Evolutionary conservation across 2,888 invertebrate genomes (phyloP).

Genomic region (Drosophila longiperda): DNA sequence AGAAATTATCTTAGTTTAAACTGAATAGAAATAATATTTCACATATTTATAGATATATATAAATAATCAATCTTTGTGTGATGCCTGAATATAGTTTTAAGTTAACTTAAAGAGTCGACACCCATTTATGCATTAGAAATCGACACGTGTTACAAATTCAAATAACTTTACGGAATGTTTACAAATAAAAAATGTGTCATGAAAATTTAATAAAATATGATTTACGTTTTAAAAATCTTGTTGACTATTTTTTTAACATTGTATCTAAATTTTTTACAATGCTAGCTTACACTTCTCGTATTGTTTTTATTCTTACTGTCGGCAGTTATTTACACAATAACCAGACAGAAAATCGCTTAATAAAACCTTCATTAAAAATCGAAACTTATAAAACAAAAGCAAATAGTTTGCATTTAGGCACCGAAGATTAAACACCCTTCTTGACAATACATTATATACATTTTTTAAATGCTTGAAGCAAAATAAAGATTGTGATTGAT

Average conservation of each 20-base stretch:
- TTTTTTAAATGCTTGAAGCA: not conserved
- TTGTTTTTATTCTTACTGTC: constrained; percentile 14
- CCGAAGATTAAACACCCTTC: not conserved
- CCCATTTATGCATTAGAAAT: not conserved
- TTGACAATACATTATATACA: not conserved
- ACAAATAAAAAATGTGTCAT: constrained; percentile 77
- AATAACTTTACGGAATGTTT: constrained; percentile 56
- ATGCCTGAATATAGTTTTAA: constrained; percentile 10
- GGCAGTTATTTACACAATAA: constrained; percentile 67
- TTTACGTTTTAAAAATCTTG: constrained; percentile 60
- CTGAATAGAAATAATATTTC: constrained; percentile 4
- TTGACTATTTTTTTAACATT: constrained; percentile 2
- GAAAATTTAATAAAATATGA: constrained; percentile 80
- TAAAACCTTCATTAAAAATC: constrained; percentile 68
- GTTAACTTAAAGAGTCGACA: constrained; percentile 8
- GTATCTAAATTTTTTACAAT: constrained; percentile 53
- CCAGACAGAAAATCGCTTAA: constrained; percentile 60
- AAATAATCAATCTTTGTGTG: constrained; percentile 19
- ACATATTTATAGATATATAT: too few relatives aligned
- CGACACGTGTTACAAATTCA: constrained; percentile 17
- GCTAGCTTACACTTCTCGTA: constrained; percentile 26
- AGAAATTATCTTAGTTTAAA: not conserved
- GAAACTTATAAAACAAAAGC: constrained; percentile 55
- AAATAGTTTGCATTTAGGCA: not conserved
- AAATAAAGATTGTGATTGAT: not conserved